These are phyloP conservation scores for Galendromus occidentalis DNA, from an alignment of 1,140 invertebrate genomes.

Conservation along the genomic window DNA sequence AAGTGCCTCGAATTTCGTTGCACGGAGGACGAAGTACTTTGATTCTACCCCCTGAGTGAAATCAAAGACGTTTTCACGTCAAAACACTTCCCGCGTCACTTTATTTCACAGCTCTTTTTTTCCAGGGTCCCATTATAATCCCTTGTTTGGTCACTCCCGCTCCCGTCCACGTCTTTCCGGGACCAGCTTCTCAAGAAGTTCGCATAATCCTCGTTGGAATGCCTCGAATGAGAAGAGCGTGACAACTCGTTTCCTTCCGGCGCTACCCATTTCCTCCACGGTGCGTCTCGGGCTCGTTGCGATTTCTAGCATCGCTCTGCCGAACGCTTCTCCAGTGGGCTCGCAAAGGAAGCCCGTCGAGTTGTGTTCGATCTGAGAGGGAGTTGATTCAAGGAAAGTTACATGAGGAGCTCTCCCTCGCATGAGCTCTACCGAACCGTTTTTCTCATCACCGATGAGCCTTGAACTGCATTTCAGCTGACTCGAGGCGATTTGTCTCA, in stretches of 20 bases:
- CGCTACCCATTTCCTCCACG: conserved; percentile 41
- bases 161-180: too few species aligned
- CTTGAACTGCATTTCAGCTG: too few species aligned
- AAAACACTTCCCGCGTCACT: too few species aligned
- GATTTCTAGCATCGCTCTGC: conserved; percentile 50
- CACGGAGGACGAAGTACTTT: too few species aligned
- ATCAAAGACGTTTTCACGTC: too few species aligned
- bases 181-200: not conserved
- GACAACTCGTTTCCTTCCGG: conserved; percentile 29
- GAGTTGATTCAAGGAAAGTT: not conserved
- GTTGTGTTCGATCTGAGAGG: conserved; percentile 31
- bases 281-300: conserved; percentile 32
- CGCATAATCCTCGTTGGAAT: not conserved
- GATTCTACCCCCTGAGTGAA: too few species aligned
- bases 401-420: not conserved
- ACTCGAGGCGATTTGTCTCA: conserved; percentile 34
- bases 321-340: conserved; percentile 45
- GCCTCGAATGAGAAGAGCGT: not conserved
- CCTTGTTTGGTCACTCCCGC: too few species aligned
- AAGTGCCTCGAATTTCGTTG: too few species aligned
- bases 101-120: too few species aligned
- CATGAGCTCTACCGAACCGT: too few species aligned
- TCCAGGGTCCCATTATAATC: too few species aligned
- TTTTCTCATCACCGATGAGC: too few species aligned
- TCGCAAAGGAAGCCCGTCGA: conserved; percentile 72